Conservation (phyloP, 2,113 vertebrate species). For the Microcebus ravelobensis region DNA sequence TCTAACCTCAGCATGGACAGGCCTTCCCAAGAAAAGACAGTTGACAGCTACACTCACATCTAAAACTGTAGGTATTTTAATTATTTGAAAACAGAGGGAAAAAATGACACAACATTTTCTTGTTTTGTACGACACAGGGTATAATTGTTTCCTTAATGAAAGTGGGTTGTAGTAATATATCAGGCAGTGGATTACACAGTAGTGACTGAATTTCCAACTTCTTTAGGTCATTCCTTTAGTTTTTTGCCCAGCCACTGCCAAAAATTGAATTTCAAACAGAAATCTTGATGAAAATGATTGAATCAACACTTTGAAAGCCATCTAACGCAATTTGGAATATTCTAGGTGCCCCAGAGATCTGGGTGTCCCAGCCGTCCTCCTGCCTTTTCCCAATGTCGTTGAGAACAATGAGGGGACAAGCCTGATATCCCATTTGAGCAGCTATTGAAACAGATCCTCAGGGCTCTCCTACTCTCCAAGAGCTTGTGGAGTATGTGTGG, state of each 20-base stretch:
- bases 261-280: conserved; percentile 4
- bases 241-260: not conserved
- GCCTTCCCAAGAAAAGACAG: not conserved
- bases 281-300: not conserved
- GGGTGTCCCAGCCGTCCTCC: not conserved
- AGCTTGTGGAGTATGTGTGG: not conserved
- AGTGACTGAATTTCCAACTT: not conserved
- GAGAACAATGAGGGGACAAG: not conserved
- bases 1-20: not conserved
- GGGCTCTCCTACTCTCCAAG: not conserved
- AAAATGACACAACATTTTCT: not conserved
- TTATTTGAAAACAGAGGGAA: conserved; percentile 4
- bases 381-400: not conserved
- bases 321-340: not conserved
- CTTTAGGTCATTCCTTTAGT: not conserved
- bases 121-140: not conserved
- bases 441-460: not conserved
- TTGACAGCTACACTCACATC: not conserved
- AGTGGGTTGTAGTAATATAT: not conserved
- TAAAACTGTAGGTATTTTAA: conserved; percentile 43
- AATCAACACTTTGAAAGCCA: not conserved
- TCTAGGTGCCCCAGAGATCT: not conserved
- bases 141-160: not conserved
- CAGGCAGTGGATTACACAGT: not conserved
- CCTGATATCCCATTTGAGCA: not conserved